These are phyloP conservation scores for Alouatta caraya DNA, from an alignment of 2,797 vertebrate genomes.

Conservation along the genomic window DNA sequence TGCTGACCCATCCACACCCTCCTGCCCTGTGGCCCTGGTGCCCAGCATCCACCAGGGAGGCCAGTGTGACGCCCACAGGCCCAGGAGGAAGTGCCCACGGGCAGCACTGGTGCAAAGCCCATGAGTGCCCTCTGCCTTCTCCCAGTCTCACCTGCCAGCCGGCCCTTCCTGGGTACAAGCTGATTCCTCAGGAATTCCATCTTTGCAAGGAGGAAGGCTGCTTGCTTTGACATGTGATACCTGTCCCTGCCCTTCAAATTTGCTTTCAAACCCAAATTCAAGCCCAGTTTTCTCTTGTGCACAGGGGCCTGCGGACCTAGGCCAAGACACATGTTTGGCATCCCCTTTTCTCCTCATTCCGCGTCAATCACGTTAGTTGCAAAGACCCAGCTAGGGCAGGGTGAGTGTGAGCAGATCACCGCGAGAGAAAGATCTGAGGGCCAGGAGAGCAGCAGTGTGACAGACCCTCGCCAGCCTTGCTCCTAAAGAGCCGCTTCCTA, in stretches of 20 bases:
- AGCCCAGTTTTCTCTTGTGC: neutral
- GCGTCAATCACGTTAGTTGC: fast-evolving
- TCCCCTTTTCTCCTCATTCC: neutral
- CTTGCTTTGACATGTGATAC: fast-evolving
- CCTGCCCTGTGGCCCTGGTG: neutral
- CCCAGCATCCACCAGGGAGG: neutral
- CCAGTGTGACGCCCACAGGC: no score
- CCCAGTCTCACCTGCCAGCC: fast-evolving
- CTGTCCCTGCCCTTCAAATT: no score
- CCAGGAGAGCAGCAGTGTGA: neutral
- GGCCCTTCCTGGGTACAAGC: neutral
- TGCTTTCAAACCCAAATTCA: no score
- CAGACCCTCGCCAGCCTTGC: fast-evolving
- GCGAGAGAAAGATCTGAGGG: fast-evolving
- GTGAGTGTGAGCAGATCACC: fast-evolving
- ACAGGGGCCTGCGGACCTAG: neutral
- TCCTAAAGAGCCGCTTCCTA: neutral
- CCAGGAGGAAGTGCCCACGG: fast-evolving
- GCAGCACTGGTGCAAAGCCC: neutral
- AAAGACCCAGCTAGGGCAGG: neutral
- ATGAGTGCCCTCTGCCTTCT: fast-evolving
- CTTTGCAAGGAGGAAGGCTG: neutral
- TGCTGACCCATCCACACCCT: no score
- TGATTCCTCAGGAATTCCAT: fast-evolving
- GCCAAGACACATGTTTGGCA: no score